A percentile compares a stretch with the other conserved stretches of the same genome.
Evolutionary conservation across 1,140 invertebrate genomes (phyloP).

Genomic region (Rhagoletis pomonella): DNA sequence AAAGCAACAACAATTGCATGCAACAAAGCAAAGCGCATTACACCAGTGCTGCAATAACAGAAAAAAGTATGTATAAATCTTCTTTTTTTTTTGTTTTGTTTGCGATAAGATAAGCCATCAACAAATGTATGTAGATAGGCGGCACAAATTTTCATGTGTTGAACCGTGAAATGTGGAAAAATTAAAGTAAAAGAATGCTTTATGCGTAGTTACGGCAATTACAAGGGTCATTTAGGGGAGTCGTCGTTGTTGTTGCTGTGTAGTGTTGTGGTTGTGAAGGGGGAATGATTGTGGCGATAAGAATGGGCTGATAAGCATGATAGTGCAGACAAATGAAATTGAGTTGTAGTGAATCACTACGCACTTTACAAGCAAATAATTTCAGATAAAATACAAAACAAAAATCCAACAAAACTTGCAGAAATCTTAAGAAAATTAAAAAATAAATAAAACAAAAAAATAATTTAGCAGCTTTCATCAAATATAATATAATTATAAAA

Average conservation of each 20-base stretch:
- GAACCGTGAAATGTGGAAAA: constrained; percentile 35
- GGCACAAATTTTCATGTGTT: constrained; percentile 24
- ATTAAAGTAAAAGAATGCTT: constrained; percentile 11
- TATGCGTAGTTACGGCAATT: constrained; percentile 32
- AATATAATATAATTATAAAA: too few relatives aligned
- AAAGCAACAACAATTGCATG: neutral
- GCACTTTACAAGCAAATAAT: too few relatives aligned
- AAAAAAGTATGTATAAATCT: neutral
- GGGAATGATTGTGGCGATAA: neutral
- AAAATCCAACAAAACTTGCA: too few relatives aligned
- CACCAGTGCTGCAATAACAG: neutral
- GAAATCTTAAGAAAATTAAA: neutral
- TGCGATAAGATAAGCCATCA: constrained; percentile 10
- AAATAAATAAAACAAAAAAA: neutral
- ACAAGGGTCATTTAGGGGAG: neutral
- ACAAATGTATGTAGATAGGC: neutral
- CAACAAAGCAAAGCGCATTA: neutral
- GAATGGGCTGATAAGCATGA: constrained; percentile 11
- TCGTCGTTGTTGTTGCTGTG: neutral
- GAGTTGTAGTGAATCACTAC: neutral
- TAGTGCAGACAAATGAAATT: neutral
- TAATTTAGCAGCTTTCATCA: neutral
- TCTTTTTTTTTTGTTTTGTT: neutral
- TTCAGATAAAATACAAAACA: too few relatives aligned
- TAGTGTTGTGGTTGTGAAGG: neutral